phyloP scores from a whole-genome alignment of 2,797 vertebrate genomes.

The Gobionotothen gibberifrons region DNA sequence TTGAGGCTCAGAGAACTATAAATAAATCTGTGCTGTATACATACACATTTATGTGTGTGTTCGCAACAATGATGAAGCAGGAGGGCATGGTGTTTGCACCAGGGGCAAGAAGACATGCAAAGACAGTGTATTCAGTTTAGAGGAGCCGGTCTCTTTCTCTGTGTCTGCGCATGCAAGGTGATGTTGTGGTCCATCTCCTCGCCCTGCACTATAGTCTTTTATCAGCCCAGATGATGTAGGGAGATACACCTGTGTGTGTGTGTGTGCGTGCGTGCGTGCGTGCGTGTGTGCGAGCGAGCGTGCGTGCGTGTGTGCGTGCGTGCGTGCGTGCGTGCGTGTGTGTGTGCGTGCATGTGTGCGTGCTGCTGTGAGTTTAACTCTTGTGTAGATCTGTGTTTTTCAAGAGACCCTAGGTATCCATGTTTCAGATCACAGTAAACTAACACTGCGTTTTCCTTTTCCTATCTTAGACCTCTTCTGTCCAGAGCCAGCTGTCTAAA shows the following conservation, averaged over 20 bases:
- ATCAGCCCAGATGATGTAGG: slow-evolving; percentile 73
- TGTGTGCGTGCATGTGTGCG: slow-evolving; percentile 20
- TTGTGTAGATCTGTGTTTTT: slow-evolving; percentile 69
- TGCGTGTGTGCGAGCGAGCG: too few species aligned
- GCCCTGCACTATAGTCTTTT: slow-evolving; percentile 64
- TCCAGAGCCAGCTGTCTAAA: slow-evolving; percentile 32
- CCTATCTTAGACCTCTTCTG: slow-evolving; percentile 37
- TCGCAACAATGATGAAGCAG: slow-evolving; percentile 54
- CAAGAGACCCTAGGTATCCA: slow-evolving; percentile 65
- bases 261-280: slow-evolving; percentile 25
- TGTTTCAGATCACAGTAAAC: slow-evolving; percentile 66
- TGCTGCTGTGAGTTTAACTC: slow-evolving; percentile 64
- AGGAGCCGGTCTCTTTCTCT: slow-evolving; percentile 43
- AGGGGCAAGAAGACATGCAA: slow-evolving; percentile 54
- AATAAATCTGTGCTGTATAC: slow-evolving; percentile 7
- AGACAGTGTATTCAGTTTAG: slow-evolving; percentile 52
- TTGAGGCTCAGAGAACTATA: slow-evolving; percentile 49
- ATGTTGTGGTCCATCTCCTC: slow-evolving; percentile 59
- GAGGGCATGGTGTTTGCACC: slow-evolving; percentile 46
- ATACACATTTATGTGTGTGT: slow-evolving; percentile 12
- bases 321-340: slow-evolving; percentile 9
- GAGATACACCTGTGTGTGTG: slow-evolving; percentile 52
- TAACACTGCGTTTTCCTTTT: slow-evolving; percentile 56
- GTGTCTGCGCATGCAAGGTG: slow-evolving; percentile 49
- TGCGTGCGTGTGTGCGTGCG: too few species aligned